These are phyloP conservation scores for Pogonocherus hispidulus DNA, from an alignment of 2,888 invertebrate genomes.

Conservation along the genomic window DNA sequence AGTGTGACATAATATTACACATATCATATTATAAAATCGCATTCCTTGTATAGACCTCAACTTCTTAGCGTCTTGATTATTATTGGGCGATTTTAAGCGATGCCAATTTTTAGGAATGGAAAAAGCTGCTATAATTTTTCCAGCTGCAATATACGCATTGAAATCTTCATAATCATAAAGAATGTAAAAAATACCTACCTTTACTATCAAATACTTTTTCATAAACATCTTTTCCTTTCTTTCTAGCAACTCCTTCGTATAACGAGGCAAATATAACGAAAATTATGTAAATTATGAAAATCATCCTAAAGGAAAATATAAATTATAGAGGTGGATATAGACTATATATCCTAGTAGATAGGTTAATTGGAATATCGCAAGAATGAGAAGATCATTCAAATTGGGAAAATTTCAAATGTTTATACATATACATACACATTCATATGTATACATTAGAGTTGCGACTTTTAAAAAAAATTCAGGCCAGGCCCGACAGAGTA, in stretches of 20 bases:
- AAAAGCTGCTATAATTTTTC: slow-evolving; percentile 50
- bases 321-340: not conserved
- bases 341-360: not conserved
- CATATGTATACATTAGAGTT: too few relatives aligned
- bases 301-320: slow-evolving; percentile 39
- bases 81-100: slow-evolving; percentile 42
- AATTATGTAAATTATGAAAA: slow-evolving; percentile 43
- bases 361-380: not conserved
- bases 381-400: too few relatives aligned
- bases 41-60: slow-evolving; percentile 57
- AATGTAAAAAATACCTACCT: slow-evolving; percentile 24
- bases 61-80: slow-evolving; percentile 48
- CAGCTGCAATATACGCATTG: slow-evolving; percentile 41
- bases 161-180: not conserved
- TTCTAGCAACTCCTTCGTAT: slow-evolving; percentile 48
- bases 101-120: slow-evolving; percentile 53
- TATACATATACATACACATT: too few relatives aligned
- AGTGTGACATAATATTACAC: slow-evolving; percentile 56
- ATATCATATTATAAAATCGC: slow-evolving; percentile 57
- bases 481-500: too few relatives aligned
- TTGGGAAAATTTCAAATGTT: too few relatives aligned
- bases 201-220: slow-evolving; percentile 34
- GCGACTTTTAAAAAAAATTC: too few relatives aligned
- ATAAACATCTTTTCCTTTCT: slow-evolving; percentile 39
- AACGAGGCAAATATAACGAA: slow-evolving; percentile 51